Base-by-base conservation (phyloP, 2,888 invertebrate species). In the Cristatella mucedo region DNA sequence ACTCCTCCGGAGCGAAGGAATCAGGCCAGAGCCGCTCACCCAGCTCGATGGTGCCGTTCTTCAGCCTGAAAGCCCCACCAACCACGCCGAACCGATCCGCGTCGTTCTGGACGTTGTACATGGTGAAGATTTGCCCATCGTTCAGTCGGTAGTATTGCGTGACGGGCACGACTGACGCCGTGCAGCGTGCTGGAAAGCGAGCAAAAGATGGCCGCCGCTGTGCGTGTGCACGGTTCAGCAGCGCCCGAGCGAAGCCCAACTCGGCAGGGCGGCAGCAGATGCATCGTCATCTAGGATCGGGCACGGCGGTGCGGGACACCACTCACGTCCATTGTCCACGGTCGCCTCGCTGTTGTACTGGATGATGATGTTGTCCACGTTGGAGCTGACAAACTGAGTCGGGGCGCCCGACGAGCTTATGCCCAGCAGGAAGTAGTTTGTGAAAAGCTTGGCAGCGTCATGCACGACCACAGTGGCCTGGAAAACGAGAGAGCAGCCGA, bases 121-220 rank as follows among this genome's bases (percentile, higher is more conserved):
- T 36, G 7, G 36, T 36, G 24, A 36, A 36, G 13, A 36, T 36
- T 18, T 36, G 36, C 9, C 36, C 36, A 9, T 36, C 26, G 24
- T 36, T 19, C 7, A 36, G 24, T n/a, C 36, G 36, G 18, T 36
- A 36, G 24, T 36, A 36, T 4, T 26, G 24, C 9, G 36, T 13
- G 15, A n/a, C n/a, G n/a, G n/a, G n/a, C n/a, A n/a, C n/a, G n/a
- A n/a, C n/a, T n/a, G n/a, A n/a, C n/a, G n/a, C n/a, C n/a, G n/a
- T n/a, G n/a, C n/a, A n/a, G n/a, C n/a, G n/a, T n/a, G n/a, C n/a
- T n/a, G n/a, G n/a, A n/a, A n/a, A n/a, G n/a, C n/a, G n/a, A n/a
- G n/a, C n/a, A n/a, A n/a, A n/a, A n/a, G n/a, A n/a, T n/a, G n/a
- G n/a, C n/a, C n/a, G n/a, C n/a, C n/a, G n/a, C n/a, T n/a, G n/a